A percentile compares a stretch with the other conserved stretches of the same genome.
phyloP scores from a whole-genome alignment of 2,888 invertebrate species.

The Xestia rhomboidea region DNA sequence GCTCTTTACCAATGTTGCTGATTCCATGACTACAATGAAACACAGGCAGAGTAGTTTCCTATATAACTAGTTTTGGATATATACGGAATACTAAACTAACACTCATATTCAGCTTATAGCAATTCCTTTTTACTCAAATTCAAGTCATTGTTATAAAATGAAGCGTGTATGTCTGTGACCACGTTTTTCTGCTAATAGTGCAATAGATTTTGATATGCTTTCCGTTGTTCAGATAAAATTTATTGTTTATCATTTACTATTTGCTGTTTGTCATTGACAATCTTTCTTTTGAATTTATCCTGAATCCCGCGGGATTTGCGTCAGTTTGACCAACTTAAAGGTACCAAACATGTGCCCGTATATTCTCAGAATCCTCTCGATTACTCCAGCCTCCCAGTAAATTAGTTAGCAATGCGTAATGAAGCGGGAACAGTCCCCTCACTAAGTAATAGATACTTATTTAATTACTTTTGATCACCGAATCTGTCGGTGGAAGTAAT shows the following conservation, averaged over 20 bases:
- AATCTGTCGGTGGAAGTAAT: constrained; percentile 30
- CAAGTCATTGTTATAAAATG: background rate
- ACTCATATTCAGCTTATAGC: no score
- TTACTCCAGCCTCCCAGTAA: constrained; percentile 8
- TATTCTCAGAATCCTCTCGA: background rate
- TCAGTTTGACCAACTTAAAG: background rate
- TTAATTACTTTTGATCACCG: constrained; percentile 33
- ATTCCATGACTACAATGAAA: no score
- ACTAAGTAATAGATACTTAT: constrained; percentile 25
- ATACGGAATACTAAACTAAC: no score
- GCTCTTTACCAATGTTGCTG: no score
- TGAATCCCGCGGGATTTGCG: background rate
- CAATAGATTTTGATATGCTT: background rate
- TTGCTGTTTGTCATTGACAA: background rate
- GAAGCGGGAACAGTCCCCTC: constrained; percentile 1
- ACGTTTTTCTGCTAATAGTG: background rate
- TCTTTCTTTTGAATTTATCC: background rate
- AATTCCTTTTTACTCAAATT: background rate
- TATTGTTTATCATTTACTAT: no score
- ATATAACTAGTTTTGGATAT: no score
- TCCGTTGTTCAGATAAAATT: no score
- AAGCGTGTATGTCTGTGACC: background rate
- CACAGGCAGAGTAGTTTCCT: no score
- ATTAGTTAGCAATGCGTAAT: constrained; percentile 21
- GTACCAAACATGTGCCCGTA: no score